Evolutionary conservation across 30 jellyfish, hydroid and myxozoan species (phyloP).

Genomic region (Chrysaora quinquecirrha): DNA sequence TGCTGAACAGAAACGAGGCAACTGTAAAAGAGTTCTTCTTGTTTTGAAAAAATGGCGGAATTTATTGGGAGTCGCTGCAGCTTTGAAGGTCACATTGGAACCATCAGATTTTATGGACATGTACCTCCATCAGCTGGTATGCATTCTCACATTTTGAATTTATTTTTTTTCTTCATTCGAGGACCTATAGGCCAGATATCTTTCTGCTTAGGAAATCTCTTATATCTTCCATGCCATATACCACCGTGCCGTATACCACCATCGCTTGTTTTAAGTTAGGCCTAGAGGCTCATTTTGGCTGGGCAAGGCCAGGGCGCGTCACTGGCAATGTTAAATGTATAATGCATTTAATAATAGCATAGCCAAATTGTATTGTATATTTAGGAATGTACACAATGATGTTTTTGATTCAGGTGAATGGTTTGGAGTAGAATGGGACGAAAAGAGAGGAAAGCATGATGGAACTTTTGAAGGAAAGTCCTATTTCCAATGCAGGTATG

Average conservation of each 20-base stretch:
- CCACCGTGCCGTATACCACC: neutral
- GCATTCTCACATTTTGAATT: neutral
- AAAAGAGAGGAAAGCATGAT: slow-evolving; percentile 89
- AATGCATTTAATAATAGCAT: too few species aligned
- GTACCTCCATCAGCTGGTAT: slow-evolving; percentile 87
- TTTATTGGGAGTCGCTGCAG: slow-evolving; percentile 73
- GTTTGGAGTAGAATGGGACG: slow-evolving; percentile 99
- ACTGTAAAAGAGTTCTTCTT: too few species aligned
- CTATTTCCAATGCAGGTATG: slow-evolving; percentile 87
- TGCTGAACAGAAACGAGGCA: too few species aligned
- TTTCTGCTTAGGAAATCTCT: neutral
- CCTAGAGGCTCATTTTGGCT: neutral
- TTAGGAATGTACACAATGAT: too few species aligned
- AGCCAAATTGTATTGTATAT: too few species aligned
- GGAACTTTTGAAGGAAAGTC: slow-evolving; percentile 65
- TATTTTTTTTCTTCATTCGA: too few species aligned
- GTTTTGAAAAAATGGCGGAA: slow-evolving; percentile 76
- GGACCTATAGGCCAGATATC: too few species aligned
- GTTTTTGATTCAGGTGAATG: slow-evolving; percentile 85
- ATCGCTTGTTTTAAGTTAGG: too few species aligned
- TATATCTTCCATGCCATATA: neutral
- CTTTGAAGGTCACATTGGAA: slow-evolving; percentile 79
- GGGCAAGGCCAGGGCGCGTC: neutral
- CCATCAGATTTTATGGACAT: slow-evolving; percentile 78
- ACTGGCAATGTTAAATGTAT: neutral